Conservation (phyloP, 2,113 vertebrate species). For the Indicator indicator region DNA sequence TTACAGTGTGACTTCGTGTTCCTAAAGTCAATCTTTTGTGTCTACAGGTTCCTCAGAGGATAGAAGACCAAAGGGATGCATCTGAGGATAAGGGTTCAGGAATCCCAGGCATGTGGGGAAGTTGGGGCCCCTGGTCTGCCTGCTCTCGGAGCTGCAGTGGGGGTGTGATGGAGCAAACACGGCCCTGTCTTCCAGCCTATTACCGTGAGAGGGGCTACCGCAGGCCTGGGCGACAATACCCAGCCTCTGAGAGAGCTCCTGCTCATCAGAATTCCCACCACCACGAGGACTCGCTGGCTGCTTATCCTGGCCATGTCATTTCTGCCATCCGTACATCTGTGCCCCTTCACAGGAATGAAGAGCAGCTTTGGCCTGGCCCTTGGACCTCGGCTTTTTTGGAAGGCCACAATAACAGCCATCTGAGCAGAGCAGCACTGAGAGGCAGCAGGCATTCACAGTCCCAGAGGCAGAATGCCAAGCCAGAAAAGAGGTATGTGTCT, state of each 20-base stretch:
- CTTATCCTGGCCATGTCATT: conserved; percentile 75
- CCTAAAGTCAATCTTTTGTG: neutral
- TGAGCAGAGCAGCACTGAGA: conserved; percentile 12
- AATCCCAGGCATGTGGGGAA: conserved; percentile 83
- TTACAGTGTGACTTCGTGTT: neutral
- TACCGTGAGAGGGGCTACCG: conserved; percentile 45
- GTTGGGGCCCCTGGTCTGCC: conserved; percentile 90
- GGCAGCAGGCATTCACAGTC: conserved; percentile 70
- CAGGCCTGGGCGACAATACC: conserved; percentile 28
- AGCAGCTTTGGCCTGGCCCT: conserved; percentile 15
- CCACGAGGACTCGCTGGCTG: conserved; percentile 40
- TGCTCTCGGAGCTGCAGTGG: conserved; percentile 90
- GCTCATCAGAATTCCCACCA: conserved; percentile 20
- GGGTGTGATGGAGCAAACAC: conserved; percentile 88
- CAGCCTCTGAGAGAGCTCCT: conserved; percentile 29
- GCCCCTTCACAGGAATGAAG: conserved; percentile 74
- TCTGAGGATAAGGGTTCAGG: conserved; percentile 64
- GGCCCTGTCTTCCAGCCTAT: conserved; percentile 84
- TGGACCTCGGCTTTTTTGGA: neutral
- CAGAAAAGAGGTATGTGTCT: conserved; percentile 79
- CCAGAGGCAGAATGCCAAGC: conserved; percentile 31
- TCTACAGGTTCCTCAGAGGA: conserved; percentile 85
- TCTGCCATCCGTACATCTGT: conserved; percentile 85
- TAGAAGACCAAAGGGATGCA: conserved; percentile 71
- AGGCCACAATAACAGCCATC: conserved; percentile 49